Evolutionary conservation across 1,140 invertebrate genomes (phyloP), one percentile per base, ranked within the genome.

Genomic region (Polyergus mexicanus): DNA sequence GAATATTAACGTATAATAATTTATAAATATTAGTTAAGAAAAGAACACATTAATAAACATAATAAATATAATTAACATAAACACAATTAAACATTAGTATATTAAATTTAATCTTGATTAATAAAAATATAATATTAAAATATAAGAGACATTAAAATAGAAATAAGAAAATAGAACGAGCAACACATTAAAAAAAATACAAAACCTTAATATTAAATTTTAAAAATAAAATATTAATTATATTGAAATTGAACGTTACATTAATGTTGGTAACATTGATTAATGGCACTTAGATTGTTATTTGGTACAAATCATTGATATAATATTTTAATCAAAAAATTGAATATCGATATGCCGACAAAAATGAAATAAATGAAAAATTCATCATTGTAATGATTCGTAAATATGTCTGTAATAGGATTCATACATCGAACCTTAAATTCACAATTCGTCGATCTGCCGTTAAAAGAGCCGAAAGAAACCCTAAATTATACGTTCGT

Each of bases 401-500:
- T 44, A n/a, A 63, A 63, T 63, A 2, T 63, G 10, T 44, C 58
- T 35, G 25, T 65, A 44, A 65, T 44, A 3, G 0, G 44, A n/a
- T 51, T 38, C n/a, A 25, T 63, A 41, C 19, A 38, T 69, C 32
- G 51, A 78, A 72, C 3, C 10, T 38, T 77, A 16, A 62, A 62
- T 76, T n/a, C 25, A 44, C 28, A 25, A 47, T 77, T 65, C 38
- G 28, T 65, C 19, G 44, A 32, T 76, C 58, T 22, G 4, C 1
- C 19, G 7, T 3, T 41, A 38, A 77, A 51, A 41, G 5, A 66
- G 19, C 35, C 51, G 78, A 60, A 74, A 60, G 85, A 63, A 28
- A 11, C 19, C 68, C 35, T 83, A 84, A 87, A 88, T 88, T 87
- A 75, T 62, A 69, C 25, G 25, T 44, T 10, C 11, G 63, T 22